Evolutionary conservation across 2,113 vertebrate species (phyloP).

Genomic region (Barbus barbus): DNA sequence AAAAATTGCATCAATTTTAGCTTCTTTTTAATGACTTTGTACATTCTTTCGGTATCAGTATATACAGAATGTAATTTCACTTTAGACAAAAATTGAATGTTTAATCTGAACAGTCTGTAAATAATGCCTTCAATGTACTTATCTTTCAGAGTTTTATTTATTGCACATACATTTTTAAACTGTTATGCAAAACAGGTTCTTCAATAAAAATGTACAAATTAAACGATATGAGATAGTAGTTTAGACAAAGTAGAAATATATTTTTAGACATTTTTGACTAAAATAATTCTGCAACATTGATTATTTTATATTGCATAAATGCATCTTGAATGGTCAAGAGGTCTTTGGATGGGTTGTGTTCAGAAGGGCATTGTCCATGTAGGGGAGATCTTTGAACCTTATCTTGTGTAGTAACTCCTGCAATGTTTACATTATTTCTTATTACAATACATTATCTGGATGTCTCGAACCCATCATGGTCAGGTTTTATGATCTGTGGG

Average conservation of each 20-base stretch:
- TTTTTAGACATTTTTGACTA: background rate
- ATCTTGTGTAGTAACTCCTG: slow-evolving; percentile 26
- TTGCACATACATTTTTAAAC: background rate
- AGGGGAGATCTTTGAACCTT: slow-evolving; percentile 14
- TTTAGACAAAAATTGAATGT: background rate
- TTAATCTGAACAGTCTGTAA: too few species aligned
- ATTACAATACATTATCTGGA: slow-evolving; percentile 30
- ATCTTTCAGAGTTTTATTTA: background rate
- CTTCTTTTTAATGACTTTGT: background rate
- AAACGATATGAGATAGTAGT: background rate
- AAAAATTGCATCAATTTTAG: background rate
- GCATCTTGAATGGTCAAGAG: background rate
- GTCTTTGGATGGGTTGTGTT: background rate
- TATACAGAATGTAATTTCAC: background rate
- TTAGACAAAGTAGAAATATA: background rate
- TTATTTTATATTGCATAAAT: background rate
- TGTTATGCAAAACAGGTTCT: background rate
- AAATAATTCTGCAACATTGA: background rate
- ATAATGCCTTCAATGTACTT: background rate
- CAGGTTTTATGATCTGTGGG: slow-evolving; percentile 35
- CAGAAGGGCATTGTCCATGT: background rate
- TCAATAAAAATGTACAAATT: background rate
- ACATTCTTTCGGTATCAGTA: background rate
- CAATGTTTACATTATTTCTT: slow-evolving; percentile 38
- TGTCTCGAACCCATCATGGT: slow-evolving; percentile 24